These are phyloP conservation scores for Alentia gelatinosa DNA, from an alignment of 2,888 invertebrate genomes.

Conservation along the genomic window DNA sequence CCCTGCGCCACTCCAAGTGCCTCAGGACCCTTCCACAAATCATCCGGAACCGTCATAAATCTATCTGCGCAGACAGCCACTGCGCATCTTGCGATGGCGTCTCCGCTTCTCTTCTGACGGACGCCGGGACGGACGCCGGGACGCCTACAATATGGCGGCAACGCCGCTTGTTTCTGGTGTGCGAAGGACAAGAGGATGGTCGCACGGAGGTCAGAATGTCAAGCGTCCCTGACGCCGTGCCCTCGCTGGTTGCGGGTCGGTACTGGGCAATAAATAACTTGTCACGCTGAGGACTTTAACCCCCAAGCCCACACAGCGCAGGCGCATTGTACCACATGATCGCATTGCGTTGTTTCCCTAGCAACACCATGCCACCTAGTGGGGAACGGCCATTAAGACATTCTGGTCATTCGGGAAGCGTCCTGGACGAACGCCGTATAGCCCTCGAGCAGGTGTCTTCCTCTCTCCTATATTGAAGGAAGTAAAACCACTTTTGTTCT, in stretches of 20 bases:
- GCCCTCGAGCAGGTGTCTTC: not conserved
- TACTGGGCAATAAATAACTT: slow-evolving; percentile 22
- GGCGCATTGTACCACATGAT: slow-evolving; percentile 11
- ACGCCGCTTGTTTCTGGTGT: not conserved
- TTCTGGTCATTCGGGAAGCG: not conserved
- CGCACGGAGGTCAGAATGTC: not conserved
- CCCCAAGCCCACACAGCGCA: not conserved
- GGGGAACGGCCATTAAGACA: slow-evolving; percentile 41
- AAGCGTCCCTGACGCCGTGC: slow-evolving; percentile 4
- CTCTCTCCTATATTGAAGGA: not conserved
- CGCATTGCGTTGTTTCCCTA: slow-evolving; percentile 5
- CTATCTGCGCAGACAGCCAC: not conserved
- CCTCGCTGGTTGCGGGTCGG: not conserved
- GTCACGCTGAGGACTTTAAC: not conserved
- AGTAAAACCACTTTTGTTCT: not conserved
- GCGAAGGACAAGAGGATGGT: slow-evolving; percentile 21
- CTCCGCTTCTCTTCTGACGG: slow-evolving; percentile 1
- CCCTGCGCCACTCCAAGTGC: too few relatives aligned
- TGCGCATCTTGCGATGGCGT: slow-evolving; percentile 3
- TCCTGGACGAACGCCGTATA: not conserved
- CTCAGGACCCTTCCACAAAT: not conserved
- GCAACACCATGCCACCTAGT: not conserved
- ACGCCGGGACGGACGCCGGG: too few relatives aligned
- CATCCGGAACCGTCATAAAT: not conserved
- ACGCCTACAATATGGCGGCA: slow-evolving; percentile 17